phyloP scores from a whole-genome alignment of 2,888 invertebrate genomes.

The Monoplex corrugatus region DNA sequence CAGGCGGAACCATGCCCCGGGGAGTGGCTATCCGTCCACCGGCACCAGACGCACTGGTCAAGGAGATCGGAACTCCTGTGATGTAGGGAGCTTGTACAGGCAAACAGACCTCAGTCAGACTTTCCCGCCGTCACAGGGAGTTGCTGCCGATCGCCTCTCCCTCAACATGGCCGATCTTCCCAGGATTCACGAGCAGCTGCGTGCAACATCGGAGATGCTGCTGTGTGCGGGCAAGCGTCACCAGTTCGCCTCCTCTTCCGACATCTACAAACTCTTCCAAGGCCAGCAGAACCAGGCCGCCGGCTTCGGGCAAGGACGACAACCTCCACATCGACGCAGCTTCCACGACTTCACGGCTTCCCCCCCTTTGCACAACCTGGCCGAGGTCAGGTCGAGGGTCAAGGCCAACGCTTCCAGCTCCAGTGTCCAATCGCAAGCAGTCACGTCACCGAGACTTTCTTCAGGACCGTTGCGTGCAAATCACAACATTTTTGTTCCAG shows the following conservation, averaged over 20 bases:
- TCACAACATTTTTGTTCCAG: constrained; percentile 46
- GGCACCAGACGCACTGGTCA: background rate
- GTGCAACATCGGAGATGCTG: constrained; percentile 62
- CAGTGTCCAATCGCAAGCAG: background rate
- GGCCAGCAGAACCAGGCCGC: constrained; percentile 55
- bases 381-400: constrained; percentile 31
- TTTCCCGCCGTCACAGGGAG: background rate
- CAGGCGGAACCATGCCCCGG: background rate
- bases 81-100: constrained; percentile 44
- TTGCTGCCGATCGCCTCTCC: constrained; percentile 45
- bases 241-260: constrained; percentile 73
- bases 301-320: constrained; percentile 19
- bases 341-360: constrained; percentile 66
- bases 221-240: constrained; percentile 63
- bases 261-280: constrained; percentile 75
- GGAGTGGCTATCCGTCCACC: constrained; percentile 13
- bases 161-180: constrained; percentile 54
- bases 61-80: constrained; percentile 53
- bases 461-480: constrained; percentile 41
- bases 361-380: background rate
- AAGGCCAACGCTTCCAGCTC: background rate
- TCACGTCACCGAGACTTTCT: constrained; percentile 24
- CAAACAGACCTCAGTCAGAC: constrained; percentile 46
- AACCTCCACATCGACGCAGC: constrained; percentile 64
- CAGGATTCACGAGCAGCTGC: constrained; percentile 55